Conservation (phyloP, 1,140 invertebrate species). For the Helicorthomorpha holstii region DNA sequence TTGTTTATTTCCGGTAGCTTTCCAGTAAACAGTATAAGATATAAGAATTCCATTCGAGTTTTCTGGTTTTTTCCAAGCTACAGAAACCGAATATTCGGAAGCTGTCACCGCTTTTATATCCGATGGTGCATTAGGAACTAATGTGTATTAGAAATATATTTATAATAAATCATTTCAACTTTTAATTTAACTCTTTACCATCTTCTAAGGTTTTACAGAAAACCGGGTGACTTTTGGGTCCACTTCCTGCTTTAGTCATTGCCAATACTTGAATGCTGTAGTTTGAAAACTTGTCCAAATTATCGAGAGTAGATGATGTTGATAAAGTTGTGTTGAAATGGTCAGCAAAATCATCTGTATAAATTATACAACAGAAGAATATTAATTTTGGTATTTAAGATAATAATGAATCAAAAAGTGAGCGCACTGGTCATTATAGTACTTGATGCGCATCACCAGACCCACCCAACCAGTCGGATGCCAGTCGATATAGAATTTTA, state of each 20-base stretch:
- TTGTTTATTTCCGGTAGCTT: not conserved
- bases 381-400: not conserved
- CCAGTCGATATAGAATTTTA: slow-evolving; percentile 28
- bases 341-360: not conserved
- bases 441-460: slow-evolving; percentile 17
- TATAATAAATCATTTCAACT: slow-evolving; percentile 32
- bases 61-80: slow-evolving; percentile 80
- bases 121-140: slow-evolving; percentile 79
- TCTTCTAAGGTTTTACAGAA: slow-evolving; percentile 30
- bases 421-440: not conserved
- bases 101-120: slow-evolving; percentile 83
- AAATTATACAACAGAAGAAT: too few relatives aligned
- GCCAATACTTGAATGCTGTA: slow-evolving; percentile 35
- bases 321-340: not conserved
- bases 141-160: not conserved
- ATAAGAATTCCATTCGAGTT: slow-evolving; percentile 83
- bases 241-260: slow-evolving; percentile 35
- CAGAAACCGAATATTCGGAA: slow-evolving; percentile 72
- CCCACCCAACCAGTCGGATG: slow-evolving; percentile 62
- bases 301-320: slow-evolving; percentile 16
- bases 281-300: slow-evolving; percentile 31
- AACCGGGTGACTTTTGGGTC: slow-evolving; percentile 28
- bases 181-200: slow-evolving; percentile 19
- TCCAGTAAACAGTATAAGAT: slow-evolving; percentile 82
- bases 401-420: slow-evolving; percentile 1